Evolutionary conservation across 2,888 invertebrate species (phyloP), one percentile per base, ranked within the genome.

Genomic region (Ennomos quercinarius): DNA sequence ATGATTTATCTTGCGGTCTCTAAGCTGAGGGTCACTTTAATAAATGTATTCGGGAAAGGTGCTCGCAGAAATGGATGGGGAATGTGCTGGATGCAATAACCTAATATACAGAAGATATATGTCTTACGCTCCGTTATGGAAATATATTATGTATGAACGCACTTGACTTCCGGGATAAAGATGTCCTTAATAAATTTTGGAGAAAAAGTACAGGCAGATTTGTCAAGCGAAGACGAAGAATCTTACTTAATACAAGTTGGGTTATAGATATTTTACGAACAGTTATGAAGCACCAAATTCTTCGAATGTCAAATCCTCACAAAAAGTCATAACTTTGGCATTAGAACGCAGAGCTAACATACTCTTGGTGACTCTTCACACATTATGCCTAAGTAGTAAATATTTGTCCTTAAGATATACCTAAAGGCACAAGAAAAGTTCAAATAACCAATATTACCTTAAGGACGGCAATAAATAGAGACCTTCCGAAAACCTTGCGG

Each of bases 11-110:
- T 87, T 71, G 84, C 85, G 83, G 85, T 78, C 80, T 84, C 81
- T 83, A 83, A 85, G 86, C 87, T 83, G 83, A 80, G 90, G 91
- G 91, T 91, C 91, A 89, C 87, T 90, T 90, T 90, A 89, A 91
- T 91, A 91, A 90, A 91, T 90, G 87, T 89, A 86, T 90, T 89
- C 82, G 84, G 88, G 84, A 78, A 86, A 87, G 87, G 86, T 86
- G 83, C 84, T 81, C 79, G 76, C 73, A 75, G 77, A 85, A 87
- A 87, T 87, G 78, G 85, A 87, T 84, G 87, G 80, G 74, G 76
- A 80, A 81, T 81, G 81, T 81, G 84, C 81, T 82, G 77, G 79
- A 85, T 85, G 87, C 84, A 86, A 87, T 87, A 85, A 86, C 79
- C 78, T 86, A 80, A 84, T 83, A 82, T 81, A 83, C 76, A 76